A percentile compares a stretch with the other conserved stretches of the same genome.
Conservation (phyloP, 2,113 vertebrate species). For the Tor tambroides region DNA sequence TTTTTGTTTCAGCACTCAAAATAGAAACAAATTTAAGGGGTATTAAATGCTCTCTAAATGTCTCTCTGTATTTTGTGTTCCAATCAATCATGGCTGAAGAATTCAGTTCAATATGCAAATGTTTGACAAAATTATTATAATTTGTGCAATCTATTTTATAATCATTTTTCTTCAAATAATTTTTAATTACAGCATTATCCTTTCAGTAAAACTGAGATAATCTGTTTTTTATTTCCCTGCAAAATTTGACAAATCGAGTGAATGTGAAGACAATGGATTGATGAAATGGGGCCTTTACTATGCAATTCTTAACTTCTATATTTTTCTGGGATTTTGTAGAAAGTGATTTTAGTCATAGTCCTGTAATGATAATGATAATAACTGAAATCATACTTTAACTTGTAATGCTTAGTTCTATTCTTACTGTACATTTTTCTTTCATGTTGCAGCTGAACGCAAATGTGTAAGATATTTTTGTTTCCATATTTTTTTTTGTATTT, state of each 20-base stretch:
- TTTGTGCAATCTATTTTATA: conserved; percentile 68
- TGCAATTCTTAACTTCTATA: conserved; percentile 29
- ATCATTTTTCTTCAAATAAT: not conserved
- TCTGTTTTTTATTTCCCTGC: not conserved
- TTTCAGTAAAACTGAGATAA: not conserved
- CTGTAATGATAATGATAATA: not conserved
- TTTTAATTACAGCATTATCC: not conserved
- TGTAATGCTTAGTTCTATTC: conserved; percentile 56
- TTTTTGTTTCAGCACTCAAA: conserved; percentile 1
- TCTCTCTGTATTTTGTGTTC: conserved; percentile 59
- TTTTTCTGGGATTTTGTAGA: not conserved
- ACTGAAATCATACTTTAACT: conserved; percentile 43
- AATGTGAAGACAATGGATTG: conserved; percentile 12
- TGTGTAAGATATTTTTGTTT: conserved; percentile 43
- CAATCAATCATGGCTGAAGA: conserved; percentile 64
- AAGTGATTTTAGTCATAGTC: not conserved
- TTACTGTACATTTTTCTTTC: conserved; percentile 27
- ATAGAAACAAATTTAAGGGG: not conserved
- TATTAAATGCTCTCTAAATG: conserved; percentile 66
- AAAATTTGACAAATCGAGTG: conserved; percentile 10
- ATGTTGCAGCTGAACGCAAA: conserved; percentile 29
- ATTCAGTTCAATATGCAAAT: conserved; percentile 69
- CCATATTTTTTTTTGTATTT: conserved; percentile 52
- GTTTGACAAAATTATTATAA: conserved; percentile 56
- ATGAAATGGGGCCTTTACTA: conserved; percentile 36